Conservation (phyloP, 2,888 invertebrate species). For the Callyntrura sp. region DNA sequence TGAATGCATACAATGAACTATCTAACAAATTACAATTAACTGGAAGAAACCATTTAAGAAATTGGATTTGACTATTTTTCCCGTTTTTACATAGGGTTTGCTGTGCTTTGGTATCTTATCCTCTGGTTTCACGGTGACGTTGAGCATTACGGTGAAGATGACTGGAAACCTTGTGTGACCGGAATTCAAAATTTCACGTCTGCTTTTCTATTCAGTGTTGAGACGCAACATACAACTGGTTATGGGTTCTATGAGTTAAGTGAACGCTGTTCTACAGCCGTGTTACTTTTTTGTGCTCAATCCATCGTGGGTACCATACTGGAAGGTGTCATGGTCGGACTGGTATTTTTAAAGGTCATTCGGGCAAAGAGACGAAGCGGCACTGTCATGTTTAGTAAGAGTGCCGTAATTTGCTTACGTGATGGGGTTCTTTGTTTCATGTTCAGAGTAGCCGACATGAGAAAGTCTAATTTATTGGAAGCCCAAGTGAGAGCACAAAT, state of each 20-base stretch:
- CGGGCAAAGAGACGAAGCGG: conserved; percentile 95
- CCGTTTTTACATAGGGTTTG: conserved; percentile 87
- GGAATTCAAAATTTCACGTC: conserved; percentile 86
- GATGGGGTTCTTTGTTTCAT: conserved; percentile 94
- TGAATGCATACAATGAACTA: neutral
- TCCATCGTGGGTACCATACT: conserved; percentile 81
- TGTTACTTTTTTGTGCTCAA: conserved; percentile 81
- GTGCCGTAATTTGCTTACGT: conserved; percentile 94
- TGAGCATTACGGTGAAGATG: conserved; percentile 61
- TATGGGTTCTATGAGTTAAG: conserved; percentile 84
- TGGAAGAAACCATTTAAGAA: no score
- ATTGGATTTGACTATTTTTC: no score
- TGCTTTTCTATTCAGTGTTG: conserved; percentile 87
- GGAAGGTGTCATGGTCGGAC: conserved; percentile 86
- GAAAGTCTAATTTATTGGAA: conserved; percentile 82
- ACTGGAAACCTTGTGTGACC: conserved; percentile 86
- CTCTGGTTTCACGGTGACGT: conserved; percentile 96
- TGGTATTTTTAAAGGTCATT: conserved; percentile 95
- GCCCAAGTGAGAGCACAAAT: conserved; percentile 82
- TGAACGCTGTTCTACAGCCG: conserved; percentile 79
- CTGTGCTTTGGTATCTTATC: conserved; percentile 96
- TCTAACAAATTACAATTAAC: no score
- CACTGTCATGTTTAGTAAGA: conserved; percentile 93
- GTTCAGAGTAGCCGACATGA: conserved; percentile 92
- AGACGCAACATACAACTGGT: conserved; percentile 85